Base-by-base conservation (phyloP, 2,113 vertebrate species). In the Bagarius yarrelli region DNA sequence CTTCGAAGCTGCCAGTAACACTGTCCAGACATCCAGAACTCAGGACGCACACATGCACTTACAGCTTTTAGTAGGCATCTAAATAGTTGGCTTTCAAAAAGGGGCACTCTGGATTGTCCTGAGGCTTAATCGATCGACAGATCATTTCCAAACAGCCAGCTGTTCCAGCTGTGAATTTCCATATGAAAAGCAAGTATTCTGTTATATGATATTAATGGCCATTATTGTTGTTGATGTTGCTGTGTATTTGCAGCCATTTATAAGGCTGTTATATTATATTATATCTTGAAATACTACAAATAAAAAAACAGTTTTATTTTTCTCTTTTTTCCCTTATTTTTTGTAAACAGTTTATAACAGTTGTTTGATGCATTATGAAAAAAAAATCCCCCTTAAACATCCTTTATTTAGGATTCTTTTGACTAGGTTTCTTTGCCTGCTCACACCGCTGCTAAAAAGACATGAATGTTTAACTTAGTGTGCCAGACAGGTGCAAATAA, bases 1-100 rank as follows among this genome's bases (percentile, higher is more conserved):
- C 56, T 80, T 73, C 57, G 2, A 55, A 47, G 32, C 76, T 70
- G 70, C 30, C 50, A 14, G 47, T 81, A 70, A 81, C 50, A 55
- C 3, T 30, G 19, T 66, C 71, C 71, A 81, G 60, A 76, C 23
- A 30, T 14, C 32, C 34, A 44, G 23, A 27, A 47, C 60, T 30
- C 44, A 19, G 19, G 55, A 44, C 23, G 21, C 63, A 57, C 59
- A 53, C 57, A 56, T 60, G 25, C 25, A 47, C 32, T 16, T 55
- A 36, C 4, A 56, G 63, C 63, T 36, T 71, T 52, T 55, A 19
- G 30, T 25, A n/a, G 23, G n/a, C 53, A 63, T 40, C 57, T 81
- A 61, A 72, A 80, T 72, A 50, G 60, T 59, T 57, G 15, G 19
- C 25, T 53, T 4, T 9, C 25, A 53, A 34, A 40, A 40, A 40